Evolutionary conservation across 2,888 invertebrate genomes (phyloP).

Genomic region (Mythimna ferrago): DNA sequence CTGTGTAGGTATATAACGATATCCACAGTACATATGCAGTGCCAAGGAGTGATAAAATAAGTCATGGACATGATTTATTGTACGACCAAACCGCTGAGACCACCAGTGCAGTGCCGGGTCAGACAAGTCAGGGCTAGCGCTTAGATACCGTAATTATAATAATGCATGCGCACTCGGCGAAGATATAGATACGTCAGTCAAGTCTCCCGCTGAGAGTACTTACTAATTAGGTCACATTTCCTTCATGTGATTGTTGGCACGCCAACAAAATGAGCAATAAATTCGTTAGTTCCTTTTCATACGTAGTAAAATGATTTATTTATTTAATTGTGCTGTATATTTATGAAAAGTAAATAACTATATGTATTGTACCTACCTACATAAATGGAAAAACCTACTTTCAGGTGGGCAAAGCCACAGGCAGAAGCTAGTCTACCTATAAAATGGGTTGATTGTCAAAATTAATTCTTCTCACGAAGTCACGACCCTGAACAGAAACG

Average conservation of each 20-base stretch:
- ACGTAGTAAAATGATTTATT: neutral
- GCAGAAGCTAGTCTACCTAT: no score
- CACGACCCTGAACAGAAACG: neutral
- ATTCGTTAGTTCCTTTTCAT: neutral
- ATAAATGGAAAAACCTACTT: no score
- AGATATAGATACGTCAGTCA: conserved; percentile 22
- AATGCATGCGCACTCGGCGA: conserved; percentile 21
- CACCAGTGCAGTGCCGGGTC: conserved; percentile 55
- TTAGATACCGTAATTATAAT: conserved; percentile 40
- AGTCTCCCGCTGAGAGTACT: conserved; percentile 26
- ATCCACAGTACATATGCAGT: conserved; percentile 73
- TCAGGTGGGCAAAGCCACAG: no score
- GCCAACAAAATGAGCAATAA: conserved; percentile 6
- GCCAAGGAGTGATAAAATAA: conserved; percentile 64
- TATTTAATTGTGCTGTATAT: neutral
- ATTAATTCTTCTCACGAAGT: neutral
- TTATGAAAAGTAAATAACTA: no score
- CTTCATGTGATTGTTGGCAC: conserved; percentile 14
- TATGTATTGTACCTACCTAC: no score
- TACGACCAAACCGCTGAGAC: conserved; percentile 54
- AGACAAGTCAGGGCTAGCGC: conserved; percentile 54
- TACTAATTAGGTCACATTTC: conserved; percentile 32
- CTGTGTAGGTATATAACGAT: conserved; percentile 75
- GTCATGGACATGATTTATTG: conserved; percentile 65
- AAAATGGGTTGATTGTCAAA: neutral